Conservation (phyloP, 2,113 vertebrate species). For the Poeciliopsis occidentalis region DNA sequence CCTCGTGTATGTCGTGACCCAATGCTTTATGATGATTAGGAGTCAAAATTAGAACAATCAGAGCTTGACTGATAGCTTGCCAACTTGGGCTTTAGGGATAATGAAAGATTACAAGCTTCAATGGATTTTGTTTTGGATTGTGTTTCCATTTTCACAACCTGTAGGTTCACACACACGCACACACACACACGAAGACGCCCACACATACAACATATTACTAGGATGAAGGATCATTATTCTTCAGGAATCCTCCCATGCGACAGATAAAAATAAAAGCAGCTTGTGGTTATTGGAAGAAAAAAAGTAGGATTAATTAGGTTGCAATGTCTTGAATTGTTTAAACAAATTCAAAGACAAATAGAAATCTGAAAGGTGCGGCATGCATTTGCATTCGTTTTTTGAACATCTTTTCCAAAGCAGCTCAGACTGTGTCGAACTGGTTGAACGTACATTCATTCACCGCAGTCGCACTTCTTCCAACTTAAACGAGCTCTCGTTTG, state of each 20-base stretch:
- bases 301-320: not conserved
- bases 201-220: not conserved
- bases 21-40: conserved; percentile 6
- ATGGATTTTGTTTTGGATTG: conserved; percentile 1
- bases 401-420: not conserved
- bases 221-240: not conserved
- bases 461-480: too few relatives aligned
- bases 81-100: not conserved
- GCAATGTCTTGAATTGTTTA: not conserved
- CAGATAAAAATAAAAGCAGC: conserved; percentile 20
- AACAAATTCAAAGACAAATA: not conserved
- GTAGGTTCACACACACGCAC: not conserved
- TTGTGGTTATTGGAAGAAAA: not conserved
- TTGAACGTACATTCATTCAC: not conserved
- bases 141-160: not conserved
- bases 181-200: not conserved
- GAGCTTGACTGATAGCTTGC: conserved; percentile 21
- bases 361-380: too few relatives aligned
- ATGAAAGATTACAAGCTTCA: not conserved
- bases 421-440: not conserved
- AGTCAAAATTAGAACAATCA: conserved; percentile 6
- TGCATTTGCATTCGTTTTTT: not conserved
- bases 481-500: too few relatives aligned
- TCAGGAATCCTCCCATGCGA: conserved; percentile 4
- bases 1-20: conserved; percentile 26